Evolutionary conservation across 2,113 vertebrate species (phyloP).

Genomic region (Cynoglossus semilaevis): DNA sequence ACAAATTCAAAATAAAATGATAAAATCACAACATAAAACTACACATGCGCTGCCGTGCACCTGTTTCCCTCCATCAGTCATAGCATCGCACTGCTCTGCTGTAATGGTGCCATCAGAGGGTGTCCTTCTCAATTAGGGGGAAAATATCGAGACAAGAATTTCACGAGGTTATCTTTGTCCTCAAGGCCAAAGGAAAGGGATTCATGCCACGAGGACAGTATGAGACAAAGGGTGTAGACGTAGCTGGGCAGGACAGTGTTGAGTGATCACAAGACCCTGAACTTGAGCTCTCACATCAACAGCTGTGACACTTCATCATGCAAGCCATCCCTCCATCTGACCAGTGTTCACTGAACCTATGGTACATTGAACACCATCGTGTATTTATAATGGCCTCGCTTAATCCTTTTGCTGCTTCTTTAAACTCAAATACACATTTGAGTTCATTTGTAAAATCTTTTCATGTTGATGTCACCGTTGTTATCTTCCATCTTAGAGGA

Average conservation of each 20-base stretch:
- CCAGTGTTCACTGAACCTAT: constrained; percentile 7
- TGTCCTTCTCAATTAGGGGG: constrained; percentile 42
- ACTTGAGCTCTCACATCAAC: constrained; percentile 44
- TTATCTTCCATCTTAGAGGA: too few relatives aligned
- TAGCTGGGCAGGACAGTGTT: constrained; percentile 22
- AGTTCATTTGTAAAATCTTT: too few relatives aligned
- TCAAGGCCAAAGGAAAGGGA: constrained; percentile 62
- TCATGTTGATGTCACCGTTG: too few relatives aligned
- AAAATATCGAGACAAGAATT: constrained; percentile 64
- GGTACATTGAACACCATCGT: too few relatives aligned
- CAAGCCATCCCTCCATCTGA: constrained; percentile 5
- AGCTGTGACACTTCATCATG: constrained; percentile 43
- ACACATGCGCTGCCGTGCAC: constrained; percentile 32
- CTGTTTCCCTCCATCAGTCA: constrained; percentile 44
- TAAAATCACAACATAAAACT: too few relatives aligned
- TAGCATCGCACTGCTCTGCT: constrained; percentile 23
- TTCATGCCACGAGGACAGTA: constrained; percentile 50
- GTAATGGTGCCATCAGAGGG: constrained; percentile 6
- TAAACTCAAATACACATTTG: too few relatives aligned
- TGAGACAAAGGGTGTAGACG: constrained; percentile 43
- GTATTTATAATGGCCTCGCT: too few relatives aligned
- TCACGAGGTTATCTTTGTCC: constrained; percentile 72
- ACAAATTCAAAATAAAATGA: too few relatives aligned
- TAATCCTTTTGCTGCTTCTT: too few relatives aligned
- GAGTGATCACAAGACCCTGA: constrained; percentile 52